Conservation (phyloP, 2,888 invertebrate genomes). For the Thera britannica region DNA sequence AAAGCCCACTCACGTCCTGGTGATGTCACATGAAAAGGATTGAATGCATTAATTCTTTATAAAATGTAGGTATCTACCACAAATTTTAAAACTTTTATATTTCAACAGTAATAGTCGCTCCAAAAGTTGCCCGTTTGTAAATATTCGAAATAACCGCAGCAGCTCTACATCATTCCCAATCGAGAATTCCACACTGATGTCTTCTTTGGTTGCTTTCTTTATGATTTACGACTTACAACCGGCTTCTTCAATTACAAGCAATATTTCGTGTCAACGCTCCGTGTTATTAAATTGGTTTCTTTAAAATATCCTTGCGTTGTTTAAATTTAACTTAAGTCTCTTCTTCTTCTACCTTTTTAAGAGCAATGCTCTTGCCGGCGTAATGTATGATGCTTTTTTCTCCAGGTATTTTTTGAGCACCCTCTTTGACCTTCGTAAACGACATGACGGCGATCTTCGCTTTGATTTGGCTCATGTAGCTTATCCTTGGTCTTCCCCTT, state of each 20-base stretch:
- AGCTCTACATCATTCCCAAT: constrained; percentile 75
- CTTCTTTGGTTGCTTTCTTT: constrained; percentile 78
- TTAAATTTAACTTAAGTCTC: background rate
- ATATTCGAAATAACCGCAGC: constrained; percentile 60
- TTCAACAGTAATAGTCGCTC: background rate
- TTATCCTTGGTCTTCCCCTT: no score
- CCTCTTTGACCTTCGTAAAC: no score
- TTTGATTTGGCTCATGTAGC: no score
- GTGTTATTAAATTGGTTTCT: constrained; percentile 13
- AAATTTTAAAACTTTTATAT: background rate
- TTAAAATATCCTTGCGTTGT: background rate
- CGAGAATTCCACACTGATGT: constrained; percentile 77
- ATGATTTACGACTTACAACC: constrained; percentile 66
- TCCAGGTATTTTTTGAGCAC: no score
- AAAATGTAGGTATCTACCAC: background rate
- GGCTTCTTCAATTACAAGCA: constrained; percentile 59
- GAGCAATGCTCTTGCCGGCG: no score
- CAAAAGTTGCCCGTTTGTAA: constrained; percentile 15
- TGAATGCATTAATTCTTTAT: background rate
- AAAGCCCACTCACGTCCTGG: no score
- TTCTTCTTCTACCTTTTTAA: background rate
- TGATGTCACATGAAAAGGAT: no score
- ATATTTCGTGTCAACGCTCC: constrained; percentile 49
- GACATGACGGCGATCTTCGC: no score
- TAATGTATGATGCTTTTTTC: no score